Evolutionary conservation across 2,797 vertebrate species (phyloP).

Genomic region (Pseudomugil tenellus): DNA sequence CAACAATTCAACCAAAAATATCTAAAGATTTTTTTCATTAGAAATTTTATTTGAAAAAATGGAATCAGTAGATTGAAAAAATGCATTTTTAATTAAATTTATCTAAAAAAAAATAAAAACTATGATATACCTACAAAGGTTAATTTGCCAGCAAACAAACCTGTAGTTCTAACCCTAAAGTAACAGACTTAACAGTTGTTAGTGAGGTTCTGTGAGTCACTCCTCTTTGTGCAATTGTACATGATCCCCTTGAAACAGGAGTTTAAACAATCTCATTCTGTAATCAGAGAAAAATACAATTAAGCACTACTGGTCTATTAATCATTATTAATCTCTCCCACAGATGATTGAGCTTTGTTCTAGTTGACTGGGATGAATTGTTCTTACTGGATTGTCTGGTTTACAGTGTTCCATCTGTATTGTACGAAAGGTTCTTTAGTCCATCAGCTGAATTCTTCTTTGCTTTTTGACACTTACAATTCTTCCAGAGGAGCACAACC

Average conservation of each 20-base stretch:
- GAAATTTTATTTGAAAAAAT: conserved; percentile 42
- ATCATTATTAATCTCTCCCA: background rate
- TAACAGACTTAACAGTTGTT: conserved; percentile 24
- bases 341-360: background rate
- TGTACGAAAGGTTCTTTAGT: conserved; percentile 82
- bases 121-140: conserved; percentile 40
- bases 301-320: background rate
- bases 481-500: conserved; percentile 65
- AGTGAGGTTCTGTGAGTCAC: conserved; percentile 13
- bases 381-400: conserved; percentile 5
- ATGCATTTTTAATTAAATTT: conserved; percentile 42
- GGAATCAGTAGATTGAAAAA: conserved; percentile 27
- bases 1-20: conserved; percentile 3
- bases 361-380: conserved; percentile 1
- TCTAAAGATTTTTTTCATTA: conserved; percentile 39
- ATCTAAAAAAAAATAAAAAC: conserved; percentile 11
- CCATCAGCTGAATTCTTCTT: conserved; percentile 59
- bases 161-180: conserved; percentile 37
- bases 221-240: background rate
- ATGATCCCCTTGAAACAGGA: conserved; percentile 44
- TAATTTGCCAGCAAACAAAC: conserved; percentile 79
- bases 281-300: background rate
- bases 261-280: conserved; percentile 28
- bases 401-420: conserved; percentile 66
- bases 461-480: conserved; percentile 49